Percentiles rank a stretch among this genome's conserved stretches.
phyloP scores from a whole-genome alignment of 2,113 vertebrate genomes.

The Oxyruncus cristatus region DNA sequence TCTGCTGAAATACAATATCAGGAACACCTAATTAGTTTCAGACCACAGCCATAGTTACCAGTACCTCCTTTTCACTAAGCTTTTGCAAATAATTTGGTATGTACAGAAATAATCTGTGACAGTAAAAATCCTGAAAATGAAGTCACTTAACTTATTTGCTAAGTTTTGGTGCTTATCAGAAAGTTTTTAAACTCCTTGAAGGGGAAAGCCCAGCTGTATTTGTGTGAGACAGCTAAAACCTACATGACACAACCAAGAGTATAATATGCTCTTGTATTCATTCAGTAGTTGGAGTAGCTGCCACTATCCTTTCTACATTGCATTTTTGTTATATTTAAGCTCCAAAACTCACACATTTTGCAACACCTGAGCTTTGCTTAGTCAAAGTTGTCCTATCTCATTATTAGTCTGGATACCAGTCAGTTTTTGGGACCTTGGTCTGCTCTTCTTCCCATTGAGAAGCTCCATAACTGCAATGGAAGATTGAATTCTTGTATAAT shows the following conservation, averaged over 20 bases:
- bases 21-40: background rate
- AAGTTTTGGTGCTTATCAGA: background rate
- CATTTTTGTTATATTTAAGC: background rate
- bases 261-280: background rate
- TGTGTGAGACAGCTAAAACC: background rate
- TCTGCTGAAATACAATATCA: background rate
- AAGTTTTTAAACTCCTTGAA: background rate
- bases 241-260: background rate
- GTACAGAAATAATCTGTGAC: background rate
- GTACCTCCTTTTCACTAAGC: background rate
- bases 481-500: background rate
- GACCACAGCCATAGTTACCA: background rate
- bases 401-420: background rate
- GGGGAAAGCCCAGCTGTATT: background rate
- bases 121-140: background rate
- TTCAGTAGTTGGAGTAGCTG: background rate
- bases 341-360: background rate
- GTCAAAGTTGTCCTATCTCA: background rate
- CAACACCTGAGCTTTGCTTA: background rate
- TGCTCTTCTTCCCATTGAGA: background rate
- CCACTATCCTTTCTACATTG: background rate
- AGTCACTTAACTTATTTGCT: background rate
- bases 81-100: background rate
- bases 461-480: background rate
- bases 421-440: background rate